These are phyloP conservation scores for Odontomachus brunneus DNA, from an alignment of 1,140 invertebrate species.

Conservation along the genomic window DNA sequence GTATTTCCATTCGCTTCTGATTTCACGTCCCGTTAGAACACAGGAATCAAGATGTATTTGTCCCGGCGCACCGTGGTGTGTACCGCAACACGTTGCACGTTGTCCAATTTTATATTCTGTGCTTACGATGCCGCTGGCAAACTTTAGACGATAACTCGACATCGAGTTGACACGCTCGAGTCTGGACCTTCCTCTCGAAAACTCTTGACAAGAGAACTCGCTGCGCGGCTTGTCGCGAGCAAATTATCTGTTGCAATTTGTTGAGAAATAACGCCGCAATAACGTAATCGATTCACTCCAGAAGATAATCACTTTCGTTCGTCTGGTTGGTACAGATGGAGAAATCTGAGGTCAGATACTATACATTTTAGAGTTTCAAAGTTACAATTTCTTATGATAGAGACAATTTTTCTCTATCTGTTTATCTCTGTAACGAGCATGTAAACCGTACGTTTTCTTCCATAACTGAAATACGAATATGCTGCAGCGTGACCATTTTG, in stretches of 20 bases:
- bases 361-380: too few relatives aligned
- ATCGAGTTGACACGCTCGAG: conserved; percentile 19
- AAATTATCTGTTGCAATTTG: conserved; percentile 47
- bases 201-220: conserved; percentile 8
- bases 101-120: conserved; percentile 72
- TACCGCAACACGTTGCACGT: conserved; percentile 44
- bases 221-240: background rate
- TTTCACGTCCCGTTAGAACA: conserved; percentile 72
- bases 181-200: conserved; percentile 49
- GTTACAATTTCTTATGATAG: too few relatives aligned
- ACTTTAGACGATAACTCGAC: conserved; percentile 65
- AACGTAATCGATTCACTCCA: background rate
- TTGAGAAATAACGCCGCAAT: background rate
- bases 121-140: conserved; percentile 48
- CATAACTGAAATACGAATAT: too few relatives aligned
- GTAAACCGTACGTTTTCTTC: too few relatives aligned
- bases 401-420: too few relatives aligned
- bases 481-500: too few relatives aligned
- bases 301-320: conserved; percentile 7
- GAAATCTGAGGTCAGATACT: too few relatives aligned
- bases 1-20: conserved; percentile 73
- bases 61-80: conserved; percentile 30
- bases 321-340: too few relatives aligned
- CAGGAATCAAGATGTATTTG: conserved; percentile 72
- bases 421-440: too few relatives aligned